These are phyloP conservation scores for Gasterosteus aculeatus DNA, from an alignment of 2,113 vertebrate species.

Conservation along the genomic window DNA sequence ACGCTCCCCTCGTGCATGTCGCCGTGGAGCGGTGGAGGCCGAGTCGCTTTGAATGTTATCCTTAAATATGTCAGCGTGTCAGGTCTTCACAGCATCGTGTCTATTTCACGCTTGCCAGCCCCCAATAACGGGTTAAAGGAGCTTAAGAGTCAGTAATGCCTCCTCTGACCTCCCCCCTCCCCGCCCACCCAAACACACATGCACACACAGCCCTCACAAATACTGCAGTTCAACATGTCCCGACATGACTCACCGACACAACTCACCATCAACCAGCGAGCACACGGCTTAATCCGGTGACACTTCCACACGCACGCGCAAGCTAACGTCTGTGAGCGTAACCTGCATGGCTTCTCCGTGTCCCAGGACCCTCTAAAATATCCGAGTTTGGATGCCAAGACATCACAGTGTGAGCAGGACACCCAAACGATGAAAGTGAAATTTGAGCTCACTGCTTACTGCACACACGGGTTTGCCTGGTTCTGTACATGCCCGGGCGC, in stretches of 20 bases:
- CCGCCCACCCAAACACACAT: slow-evolving; percentile 7
- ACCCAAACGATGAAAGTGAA: slow-evolving; percentile 32
- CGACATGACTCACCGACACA: slow-evolving; percentile 30
- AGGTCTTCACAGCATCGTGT: neutral
- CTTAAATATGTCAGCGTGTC: slow-evolving; percentile 35
- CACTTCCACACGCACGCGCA: neutral
- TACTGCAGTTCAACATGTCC: slow-evolving; percentile 48
- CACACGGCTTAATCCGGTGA: slow-evolving; percentile 13
- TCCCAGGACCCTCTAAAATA: neutral
- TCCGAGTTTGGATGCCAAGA: neutral
- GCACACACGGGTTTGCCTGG: slow-evolving; percentile 14
- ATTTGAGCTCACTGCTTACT: slow-evolving; percentile 29
- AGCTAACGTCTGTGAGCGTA: neutral
- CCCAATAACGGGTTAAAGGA: slow-evolving; percentile 15
- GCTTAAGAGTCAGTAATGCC: slow-evolving; percentile 6
- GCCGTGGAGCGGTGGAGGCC: neutral
- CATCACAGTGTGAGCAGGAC: neutral
- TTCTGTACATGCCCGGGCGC: slow-evolving; percentile 54
- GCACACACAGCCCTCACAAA: slow-evolving; percentile 8
- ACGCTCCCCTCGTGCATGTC: neutral
- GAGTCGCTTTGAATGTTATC: slow-evolving; percentile 29
- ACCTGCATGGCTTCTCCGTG: neutral
- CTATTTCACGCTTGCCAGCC: slow-evolving; percentile 14
- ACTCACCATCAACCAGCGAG: neutral
- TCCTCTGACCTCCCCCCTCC: neutral